Evolutionary conservation across 2,888 invertebrate genomes (phyloP), one percentile per base, ranked within the genome.

Genomic region (Agriopis leucophaearia): DNA sequence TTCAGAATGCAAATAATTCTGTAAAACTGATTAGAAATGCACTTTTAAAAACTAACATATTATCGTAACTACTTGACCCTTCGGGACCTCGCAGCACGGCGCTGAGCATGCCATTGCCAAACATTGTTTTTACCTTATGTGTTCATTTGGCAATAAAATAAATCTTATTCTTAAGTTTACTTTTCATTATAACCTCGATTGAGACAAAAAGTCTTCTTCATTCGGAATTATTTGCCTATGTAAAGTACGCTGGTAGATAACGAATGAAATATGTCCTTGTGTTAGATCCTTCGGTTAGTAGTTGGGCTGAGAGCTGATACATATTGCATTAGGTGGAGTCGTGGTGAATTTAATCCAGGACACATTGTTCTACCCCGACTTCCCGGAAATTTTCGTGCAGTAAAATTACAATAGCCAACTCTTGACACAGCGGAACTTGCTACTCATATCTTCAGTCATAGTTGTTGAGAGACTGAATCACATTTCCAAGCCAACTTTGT

Each of bases 241-340:
- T 44, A 58, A 59, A 52, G 1, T 51, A 38, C 15, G n/a, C 27
- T 52, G n/a, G 38, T 36, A 65, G 52, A 60, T 40, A 59, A 47
- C 48, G 42, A 71, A 71, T 59, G 68, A 68, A 74, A 71, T 65
- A 54, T 66, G 64, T 64, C 64, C 38, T 64, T 68, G 60, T 64
- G 62, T 40, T 65, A 70, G 66, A 68, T 62, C 64, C 63, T 68
- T 70, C 64, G 40, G 59, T 69, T 63, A 69, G 72, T 72, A 73
- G 71, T 71, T 64, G 60, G 68, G 40, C 60, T 69, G 78, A 78
- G 78, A 83, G 78, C 83, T 87, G 80, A 88, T 89, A 88, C 86
- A 89, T 89, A 89, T 88, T 89, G 83, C 87, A 89, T 88, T 84
- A 88, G 84, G 75, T 69, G 71, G 77, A 75, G 82, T 81, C 82